Base-by-base conservation (phyloP, 2,113 vertebrate genomes). In the Conger conger region DNA sequence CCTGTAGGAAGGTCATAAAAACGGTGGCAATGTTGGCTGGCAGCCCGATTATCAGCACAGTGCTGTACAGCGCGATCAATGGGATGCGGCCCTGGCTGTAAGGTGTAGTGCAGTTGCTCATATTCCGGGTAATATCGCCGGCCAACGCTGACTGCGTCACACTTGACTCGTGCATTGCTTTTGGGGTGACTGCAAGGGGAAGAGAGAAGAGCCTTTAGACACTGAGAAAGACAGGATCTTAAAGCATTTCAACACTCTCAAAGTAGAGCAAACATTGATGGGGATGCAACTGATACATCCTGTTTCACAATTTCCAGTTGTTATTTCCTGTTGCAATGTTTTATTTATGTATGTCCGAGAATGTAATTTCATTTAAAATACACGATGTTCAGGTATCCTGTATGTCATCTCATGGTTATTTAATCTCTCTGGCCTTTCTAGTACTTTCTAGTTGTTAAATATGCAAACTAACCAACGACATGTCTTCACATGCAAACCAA, bases 1-100 rank as follows among this genome's bases (percentile, higher is more conserved):
- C 95, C 88, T 94, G 94, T 87, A 87, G 0, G 27, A 92, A 85
- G 0, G 95, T 90, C 42, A 96, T 82, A 83, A 89, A 4, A 0
- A 92, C 87, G 0, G 95, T 96, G 42, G 96, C 27, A 77, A 91
- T 87, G 83, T 96, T 96, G 84, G 95, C 90, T 0, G 96, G 96
- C 38, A 96, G 17, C 11, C 95, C 96, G 81, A 96, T 82, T 0
- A 7, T 1, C 17, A 93, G 92, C 85, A 96, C 90, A 0, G 35
- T 0, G 13, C 94, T 93, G 87, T 96, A 96, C 42, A 95, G 87
- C 0, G 30, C 45, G 83, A 93, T 60, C 83, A 96, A 87, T 1
- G 91, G 50, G 0, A 1, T 42, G 2, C 68, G 57, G 87, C 90
- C 95, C 0, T 89, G 82, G 37, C 89, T 0, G 0, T 86, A 93